A percentile compares a stretch with the other conserved stretches of the same genome.
Evolutionary conservation across 2,888 invertebrate species (phyloP).

Genomic region (Troides oblongomaculatus): DNA sequence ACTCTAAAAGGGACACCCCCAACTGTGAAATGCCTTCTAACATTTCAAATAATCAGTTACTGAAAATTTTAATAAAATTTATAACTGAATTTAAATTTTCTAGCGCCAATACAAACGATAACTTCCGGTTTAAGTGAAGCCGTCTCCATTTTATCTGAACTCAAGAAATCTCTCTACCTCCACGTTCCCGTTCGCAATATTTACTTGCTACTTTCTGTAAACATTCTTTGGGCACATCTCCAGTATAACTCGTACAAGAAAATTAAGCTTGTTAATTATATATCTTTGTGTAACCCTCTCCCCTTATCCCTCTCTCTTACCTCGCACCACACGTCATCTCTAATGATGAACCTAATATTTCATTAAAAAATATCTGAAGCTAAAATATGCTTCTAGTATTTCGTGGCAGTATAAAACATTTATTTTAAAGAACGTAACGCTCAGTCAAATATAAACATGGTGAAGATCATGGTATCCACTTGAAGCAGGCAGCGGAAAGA

Average conservation of each 20-base stretch:
- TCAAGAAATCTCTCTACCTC: slow-evolving; percentile 65
- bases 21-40: too few relatives aligned
- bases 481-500: too few relatives aligned
- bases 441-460: too few relatives aligned
- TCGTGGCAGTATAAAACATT: too few relatives aligned
- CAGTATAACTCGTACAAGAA: slow-evolving; percentile 72
- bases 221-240: slow-evolving; percentile 61
- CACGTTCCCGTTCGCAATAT: slow-evolving; percentile 64
- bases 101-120: too few relatives aligned
- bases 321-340: slow-evolving; percentile 37
- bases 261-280: slow-evolving; percentile 76
- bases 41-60: too few relatives aligned
- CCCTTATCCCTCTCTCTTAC: slow-evolving; percentile 32
- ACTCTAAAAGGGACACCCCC: too few relatives aligned
- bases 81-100: too few relatives aligned
- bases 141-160: slow-evolving; percentile 40
- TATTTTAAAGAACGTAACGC: too few relatives aligned
- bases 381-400: too few relatives aligned
- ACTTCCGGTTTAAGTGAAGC: slow-evolving; percentile 17
- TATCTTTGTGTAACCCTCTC: slow-evolving; percentile 47
- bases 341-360: slow-evolving; percentile 24
- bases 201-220: slow-evolving; percentile 77
- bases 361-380: background rate
- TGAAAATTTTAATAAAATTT: too few relatives aligned
- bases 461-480: too few relatives aligned